Percentiles rank a stretch among this genome's conserved stretches.
phyloP scores from a whole-genome alignment of 2,888 invertebrate species.

The Blomia tropicalis region DNA sequence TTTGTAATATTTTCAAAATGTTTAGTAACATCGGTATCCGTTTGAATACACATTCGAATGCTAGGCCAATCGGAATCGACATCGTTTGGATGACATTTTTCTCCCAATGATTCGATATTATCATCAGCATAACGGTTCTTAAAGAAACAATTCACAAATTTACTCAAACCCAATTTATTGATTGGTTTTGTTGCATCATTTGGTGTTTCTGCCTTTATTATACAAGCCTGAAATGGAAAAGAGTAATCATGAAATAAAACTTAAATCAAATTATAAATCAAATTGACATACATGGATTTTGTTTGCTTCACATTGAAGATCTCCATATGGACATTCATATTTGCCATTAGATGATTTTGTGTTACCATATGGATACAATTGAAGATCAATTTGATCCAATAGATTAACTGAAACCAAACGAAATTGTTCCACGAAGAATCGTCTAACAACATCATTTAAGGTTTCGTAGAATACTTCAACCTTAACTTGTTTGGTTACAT shows the following conservation, averaged over 20 bases:
- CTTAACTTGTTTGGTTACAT: not conserved
- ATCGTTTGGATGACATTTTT: conserved; percentile 1
- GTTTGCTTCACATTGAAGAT: conserved; percentile 21
- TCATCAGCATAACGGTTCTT: conserved; percentile 11
- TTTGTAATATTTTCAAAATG: not conserved
- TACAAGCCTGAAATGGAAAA: not conserved
- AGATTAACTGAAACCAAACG: not conserved
- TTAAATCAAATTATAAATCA: not conserved
- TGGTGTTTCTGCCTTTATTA: not conserved
- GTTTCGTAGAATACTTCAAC: conserved; percentile 21
- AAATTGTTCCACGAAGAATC: conserved; percentile 19
- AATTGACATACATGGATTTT: conserved; percentile 14
- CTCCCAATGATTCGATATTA: conserved; percentile 10
- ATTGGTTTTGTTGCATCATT: not conserved
- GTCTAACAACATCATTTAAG: not conserved
- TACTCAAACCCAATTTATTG: not conserved
- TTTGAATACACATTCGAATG: not conserved
- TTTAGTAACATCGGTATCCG: not conserved
- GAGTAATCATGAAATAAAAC: not conserved
- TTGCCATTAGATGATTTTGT: not conserved
- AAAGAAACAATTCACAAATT: conserved; percentile 17
- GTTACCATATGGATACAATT: conserved; percentile 17
- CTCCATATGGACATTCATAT: conserved; percentile 8
- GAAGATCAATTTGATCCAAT: conserved; percentile 15
- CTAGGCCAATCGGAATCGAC: conserved; percentile 2